Evolutionary conservation across 2,888 invertebrate species (phyloP).

Genomic region (Scrobipalpa atriplicella): DNA sequence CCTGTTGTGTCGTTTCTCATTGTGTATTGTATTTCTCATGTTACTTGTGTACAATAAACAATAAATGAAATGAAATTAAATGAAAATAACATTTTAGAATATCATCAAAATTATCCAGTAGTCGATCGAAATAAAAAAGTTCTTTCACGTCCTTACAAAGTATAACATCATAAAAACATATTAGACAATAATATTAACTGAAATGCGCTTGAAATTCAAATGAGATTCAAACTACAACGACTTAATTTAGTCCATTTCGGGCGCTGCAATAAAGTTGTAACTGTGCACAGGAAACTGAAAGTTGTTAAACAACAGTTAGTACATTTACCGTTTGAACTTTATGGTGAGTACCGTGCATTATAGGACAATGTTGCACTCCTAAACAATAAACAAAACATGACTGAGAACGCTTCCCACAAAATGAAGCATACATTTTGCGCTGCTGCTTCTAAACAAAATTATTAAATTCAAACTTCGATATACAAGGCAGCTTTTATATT

Average conservation of each 20-base stretch:
- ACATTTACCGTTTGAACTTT: constrained; percentile 9
- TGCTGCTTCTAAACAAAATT: too few relatives aligned
- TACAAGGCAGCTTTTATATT: background rate
- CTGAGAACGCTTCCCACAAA: background rate
- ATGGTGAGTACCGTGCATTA: background rate
- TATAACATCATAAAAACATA: background rate
- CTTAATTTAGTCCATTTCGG: constrained; percentile 2
- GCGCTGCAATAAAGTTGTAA: constrained; percentile 18
- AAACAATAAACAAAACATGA: constrained; percentile 10
- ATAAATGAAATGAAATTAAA: too few relatives aligned
- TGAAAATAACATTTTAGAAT: too few relatives aligned
- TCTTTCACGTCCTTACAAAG: too few relatives aligned
- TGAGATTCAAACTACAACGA: background rate
- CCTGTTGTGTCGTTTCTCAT: too few relatives aligned
- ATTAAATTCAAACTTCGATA: background rate
- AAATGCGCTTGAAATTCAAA: constrained; percentile 1
- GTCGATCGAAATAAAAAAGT: too few relatives aligned
- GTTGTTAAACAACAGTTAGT: constrained; percentile 14
- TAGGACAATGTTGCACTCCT: constrained; percentile 12
- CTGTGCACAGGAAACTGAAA: background rate
- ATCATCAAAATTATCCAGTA: too few relatives aligned
- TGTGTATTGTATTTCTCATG: too few relatives aligned
- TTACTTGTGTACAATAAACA: too few relatives aligned
- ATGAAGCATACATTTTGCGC: background rate
- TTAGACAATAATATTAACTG: background rate